These are phyloP conservation scores for Eudyptes chrysolophus DNA, from an alignment of 2,113 vertebrate genomes.

Conservation along the genomic window DNA sequence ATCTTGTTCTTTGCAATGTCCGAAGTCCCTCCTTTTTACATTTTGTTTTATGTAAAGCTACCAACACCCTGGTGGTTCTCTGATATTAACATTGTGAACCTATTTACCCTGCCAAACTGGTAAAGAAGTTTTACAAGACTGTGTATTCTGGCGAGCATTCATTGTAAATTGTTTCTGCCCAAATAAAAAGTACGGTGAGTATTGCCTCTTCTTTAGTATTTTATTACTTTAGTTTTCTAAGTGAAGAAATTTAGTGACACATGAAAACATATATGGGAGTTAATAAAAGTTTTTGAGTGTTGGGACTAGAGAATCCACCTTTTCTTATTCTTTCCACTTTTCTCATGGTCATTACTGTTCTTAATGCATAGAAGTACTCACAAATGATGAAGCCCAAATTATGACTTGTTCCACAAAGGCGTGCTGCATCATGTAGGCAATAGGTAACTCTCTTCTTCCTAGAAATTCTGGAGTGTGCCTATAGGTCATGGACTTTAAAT, in stretches of 20 bases:
- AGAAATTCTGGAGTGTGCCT: neutral
- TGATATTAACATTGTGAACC: neutral
- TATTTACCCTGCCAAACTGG: neutral
- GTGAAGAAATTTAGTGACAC: neutral
- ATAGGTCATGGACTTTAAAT: neutral
- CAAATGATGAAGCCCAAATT: accelerated
- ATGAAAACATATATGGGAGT: neutral
- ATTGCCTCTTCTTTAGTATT: neutral
- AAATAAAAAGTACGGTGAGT: neutral
- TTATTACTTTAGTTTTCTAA: neutral
- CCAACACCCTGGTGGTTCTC: neutral
- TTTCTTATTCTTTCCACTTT: neutral
- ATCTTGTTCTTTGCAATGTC: neutral
- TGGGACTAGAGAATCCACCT: neutral
- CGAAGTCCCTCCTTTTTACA: neutral
- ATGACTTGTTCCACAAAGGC: neutral
- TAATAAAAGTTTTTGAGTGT: neutral
- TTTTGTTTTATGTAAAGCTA: neutral
- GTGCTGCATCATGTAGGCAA: neutral
- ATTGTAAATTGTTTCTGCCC: neutral
- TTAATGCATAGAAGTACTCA: neutral
- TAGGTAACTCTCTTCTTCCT: neutral
- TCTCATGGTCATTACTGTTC: neutral
- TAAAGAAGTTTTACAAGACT: neutral
- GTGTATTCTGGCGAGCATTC: neutral